A percentile compares a stretch with the other conserved stretches of the same genome.
Evolutionary conservation across 2,797 vertebrate species (phyloP).

Genomic region (Tokudaia tokunoshimensis): DNA sequence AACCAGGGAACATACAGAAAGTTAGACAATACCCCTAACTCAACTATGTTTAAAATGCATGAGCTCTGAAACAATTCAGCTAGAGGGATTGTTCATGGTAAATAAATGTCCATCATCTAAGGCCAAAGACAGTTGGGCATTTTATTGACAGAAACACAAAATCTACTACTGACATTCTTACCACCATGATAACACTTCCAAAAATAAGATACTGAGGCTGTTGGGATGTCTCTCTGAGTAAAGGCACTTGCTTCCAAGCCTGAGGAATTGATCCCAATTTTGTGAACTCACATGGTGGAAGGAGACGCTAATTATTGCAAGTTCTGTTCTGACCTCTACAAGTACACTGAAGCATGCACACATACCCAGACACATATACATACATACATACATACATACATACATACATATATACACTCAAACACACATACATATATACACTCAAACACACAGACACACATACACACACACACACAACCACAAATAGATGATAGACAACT

Average conservation of each 20-base stretch:
- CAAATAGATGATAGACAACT: not conserved
- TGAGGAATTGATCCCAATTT: not conserved
- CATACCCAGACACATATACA: not conserved
- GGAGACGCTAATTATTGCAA: not conserved
- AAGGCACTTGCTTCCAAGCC: not conserved
- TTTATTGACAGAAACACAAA: not conserved
- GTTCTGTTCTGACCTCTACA: not conserved
- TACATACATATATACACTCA: not conserved
- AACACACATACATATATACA: too few relatives aligned
- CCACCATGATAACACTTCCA: not conserved
- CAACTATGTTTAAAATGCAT: not conserved
- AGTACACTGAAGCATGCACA: not conserved
- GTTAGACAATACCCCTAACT: not conserved
- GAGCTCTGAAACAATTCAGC: not conserved
- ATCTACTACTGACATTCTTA: not conserved
- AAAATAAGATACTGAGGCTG: not conserved
- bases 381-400: not conserved
- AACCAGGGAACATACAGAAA: not conserved
- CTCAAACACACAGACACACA: not conserved
- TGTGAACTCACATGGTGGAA: not conserved
- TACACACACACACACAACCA: not conserved
- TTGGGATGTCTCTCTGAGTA: not conserved
- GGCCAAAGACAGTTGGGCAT: not conserved
- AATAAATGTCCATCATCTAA: not conserved
- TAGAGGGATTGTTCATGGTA: not conserved